Evolutionary conservation across 2,888 invertebrate genomes (phyloP).

Genomic region (Morinoia aosen): DNA sequence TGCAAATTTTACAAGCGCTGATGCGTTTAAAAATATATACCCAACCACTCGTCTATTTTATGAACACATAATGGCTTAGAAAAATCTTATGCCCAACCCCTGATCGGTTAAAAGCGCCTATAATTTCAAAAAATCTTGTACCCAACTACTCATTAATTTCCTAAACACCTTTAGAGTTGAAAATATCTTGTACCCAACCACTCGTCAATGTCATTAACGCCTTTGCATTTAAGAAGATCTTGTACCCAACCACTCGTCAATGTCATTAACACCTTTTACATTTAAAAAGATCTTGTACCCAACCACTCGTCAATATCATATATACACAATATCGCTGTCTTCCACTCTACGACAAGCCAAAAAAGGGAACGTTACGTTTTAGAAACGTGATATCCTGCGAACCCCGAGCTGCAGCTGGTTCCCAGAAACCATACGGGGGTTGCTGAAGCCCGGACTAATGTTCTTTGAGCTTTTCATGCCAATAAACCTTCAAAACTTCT

Average conservation of each 20-base stretch:
- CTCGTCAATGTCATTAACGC: no score
- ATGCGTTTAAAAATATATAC: not conserved
- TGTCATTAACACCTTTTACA: no score
- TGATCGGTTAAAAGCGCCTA: no score
- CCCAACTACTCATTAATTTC: no score
- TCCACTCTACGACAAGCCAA: not conserved
- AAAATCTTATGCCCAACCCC: no score
- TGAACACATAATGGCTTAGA: not conserved
- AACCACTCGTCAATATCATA: not conserved
- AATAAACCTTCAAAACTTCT: conserved; percentile 47
- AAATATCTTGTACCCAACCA: not conserved
- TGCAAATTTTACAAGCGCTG: no score
- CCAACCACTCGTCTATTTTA: no score
- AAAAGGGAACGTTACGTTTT: not conserved
- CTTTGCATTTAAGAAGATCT: not conserved
- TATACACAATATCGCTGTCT: not conserved
- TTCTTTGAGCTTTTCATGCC: conserved; percentile 40
- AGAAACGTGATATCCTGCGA: not conserved
- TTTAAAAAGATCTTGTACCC: not conserved
- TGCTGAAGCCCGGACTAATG: conserved; percentile 28
- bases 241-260: no score
- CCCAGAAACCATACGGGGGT: not conserved
- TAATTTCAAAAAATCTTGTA: not conserved
- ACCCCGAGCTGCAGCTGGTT: not conserved
- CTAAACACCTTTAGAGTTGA: not conserved